Evolutionary conservation across 1,140 invertebrate species (phyloP).

Genomic region (Lerema accius): DNA sequence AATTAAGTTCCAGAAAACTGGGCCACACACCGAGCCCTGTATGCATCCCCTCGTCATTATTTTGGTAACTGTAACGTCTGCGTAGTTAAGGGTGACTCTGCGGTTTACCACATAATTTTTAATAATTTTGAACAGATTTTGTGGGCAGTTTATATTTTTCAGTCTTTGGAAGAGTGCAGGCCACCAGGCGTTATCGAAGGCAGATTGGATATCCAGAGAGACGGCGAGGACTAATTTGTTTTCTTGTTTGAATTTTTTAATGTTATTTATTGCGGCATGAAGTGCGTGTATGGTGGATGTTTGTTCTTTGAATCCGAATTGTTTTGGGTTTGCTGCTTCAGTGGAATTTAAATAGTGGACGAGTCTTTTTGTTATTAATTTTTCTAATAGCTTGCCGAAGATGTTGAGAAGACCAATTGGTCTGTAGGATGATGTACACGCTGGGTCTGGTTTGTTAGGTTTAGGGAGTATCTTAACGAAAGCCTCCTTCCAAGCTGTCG

Average conservation of each 20-base stretch:
- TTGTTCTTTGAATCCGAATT: constrained; percentile 41
- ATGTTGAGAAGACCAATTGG: constrained; percentile 33
- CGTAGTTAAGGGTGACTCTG: not conserved
- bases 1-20: constrained; percentile 33
- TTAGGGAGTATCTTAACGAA: constrained; percentile 36
- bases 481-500: constrained; percentile 14
- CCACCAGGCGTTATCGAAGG: constrained; percentile 47
- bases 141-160: constrained; percentile 33
- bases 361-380: constrained; percentile 32
- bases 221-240: constrained; percentile 12
- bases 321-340: constrained; percentile 9
- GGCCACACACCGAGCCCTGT: constrained; percentile 34
- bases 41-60: constrained; percentile 37
- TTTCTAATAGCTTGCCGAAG: constrained; percentile 43
- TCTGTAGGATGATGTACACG: not conserved
- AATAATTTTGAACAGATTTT: constrained; percentile 29
- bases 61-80: constrained; percentile 15
- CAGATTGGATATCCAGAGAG: constrained; percentile 41
- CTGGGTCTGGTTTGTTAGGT: constrained; percentile 25
- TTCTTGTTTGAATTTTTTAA: constrained; percentile 1
- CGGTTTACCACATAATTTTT: constrained; percentile 10
- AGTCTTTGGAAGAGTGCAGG: constrained; percentile 22
- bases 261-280: constrained; percentile 13
- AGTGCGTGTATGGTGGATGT: constrained; percentile 28
- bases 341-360: constrained; percentile 3